Evolutionary conservation across 2,888 invertebrate genomes (phyloP), one percentile per base, ranked within the genome.

Genomic region (Eretmocerus hayati): DNA sequence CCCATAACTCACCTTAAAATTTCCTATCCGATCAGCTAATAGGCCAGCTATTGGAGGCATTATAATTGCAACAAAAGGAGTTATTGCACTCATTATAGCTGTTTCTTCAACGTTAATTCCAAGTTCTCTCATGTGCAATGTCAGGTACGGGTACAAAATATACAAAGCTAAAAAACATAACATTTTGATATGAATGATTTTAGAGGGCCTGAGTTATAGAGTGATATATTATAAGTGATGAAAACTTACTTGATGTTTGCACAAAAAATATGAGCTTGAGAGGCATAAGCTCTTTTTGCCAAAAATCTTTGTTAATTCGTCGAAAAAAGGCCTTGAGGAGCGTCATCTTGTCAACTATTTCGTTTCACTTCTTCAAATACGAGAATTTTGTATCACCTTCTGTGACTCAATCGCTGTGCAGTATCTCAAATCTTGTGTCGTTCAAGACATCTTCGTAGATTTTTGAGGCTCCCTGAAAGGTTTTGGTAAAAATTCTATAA

Each of bases 61-160:
- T 52, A 87, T 75, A 58, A 87, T 85, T 53, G 84, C 83, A 18
- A 86, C 77, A 49, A 85, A 78, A 1, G 87, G 87, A 41, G 83
- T 85, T 26, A 87, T 80, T 2, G 86, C 84, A 1, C 85, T 85
- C 84, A 86, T 87, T 61, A 87, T 84, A 36, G 86, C 87, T 4
- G 86, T 84, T 73, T 87, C 87, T 71, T 85, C 84, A 46, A 85
- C 83, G 62, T 80, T 84, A 67, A 87, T 84, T 41, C 87, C 87
- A 59, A 87, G 71, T 65, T 85, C 84, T 48, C 85, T 76, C 84
- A 87, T 85, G 66, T 87, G 87, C 58, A 87, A 83, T 41, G 86
- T 86, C 66, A 87, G 72, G 73, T 86, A 87, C 5, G 87, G 87
- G 67, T 87, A 87, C 53, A 87, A 72, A 41, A 87, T 86, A 64